A percentile compares a stretch with the other conserved stretches of the same genome.
These are phyloP conservation scores for Laupala kohalensis DNA, from an alignment of 1,140 invertebrate species.

Conservation along the genomic window DNA sequence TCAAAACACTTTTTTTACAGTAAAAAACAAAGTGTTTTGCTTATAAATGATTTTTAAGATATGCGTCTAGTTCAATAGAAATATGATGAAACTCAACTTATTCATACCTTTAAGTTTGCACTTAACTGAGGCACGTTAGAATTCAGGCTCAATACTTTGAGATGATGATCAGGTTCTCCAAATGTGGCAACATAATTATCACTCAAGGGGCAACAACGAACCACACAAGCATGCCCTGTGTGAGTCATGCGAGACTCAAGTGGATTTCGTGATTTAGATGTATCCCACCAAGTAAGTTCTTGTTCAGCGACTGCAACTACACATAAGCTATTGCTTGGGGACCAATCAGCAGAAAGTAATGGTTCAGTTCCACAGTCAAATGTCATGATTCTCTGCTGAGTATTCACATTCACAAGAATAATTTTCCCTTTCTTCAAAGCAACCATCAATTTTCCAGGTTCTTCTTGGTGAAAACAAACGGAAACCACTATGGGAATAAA, in stretches of 20 bases:
- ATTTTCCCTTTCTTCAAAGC: conserved; percentile 61
- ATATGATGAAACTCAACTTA: too few species aligned
- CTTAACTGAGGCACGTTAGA: conserved; percentile 37
- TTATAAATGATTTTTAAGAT: too few species aligned
- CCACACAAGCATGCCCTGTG: conserved; percentile 38
- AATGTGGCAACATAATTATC: conserved; percentile 42
- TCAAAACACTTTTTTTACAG: background rate
- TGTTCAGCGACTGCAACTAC: conserved; percentile 45
- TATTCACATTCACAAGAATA: conserved; percentile 54
- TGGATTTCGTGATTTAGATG: conserved; percentile 42
- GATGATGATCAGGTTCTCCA: conserved; percentile 39
- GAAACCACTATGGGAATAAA: conserved; percentile 32
- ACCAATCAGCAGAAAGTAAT: conserved; percentile 56
- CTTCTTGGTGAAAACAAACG: conserved; percentile 54
- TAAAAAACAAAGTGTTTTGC: too few species aligned
- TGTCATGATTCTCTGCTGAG: conserved; percentile 54
- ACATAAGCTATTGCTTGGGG: conserved; percentile 38
- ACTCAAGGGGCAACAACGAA: conserved; percentile 38
- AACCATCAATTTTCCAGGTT: conserved; percentile 57
- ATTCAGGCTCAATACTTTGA: conserved; percentile 44
- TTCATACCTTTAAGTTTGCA: conserved; percentile 28
- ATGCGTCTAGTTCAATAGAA: too few species aligned
- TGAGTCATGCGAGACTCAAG: conserved; percentile 37
- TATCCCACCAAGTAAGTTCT: conserved; percentile 48
- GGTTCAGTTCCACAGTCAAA: conserved; percentile 45